These are phyloP conservation scores for Drosophila nr. medialis DNA, from an alignment of 2,888 invertebrate species.

Conservation along the genomic window DNA sequence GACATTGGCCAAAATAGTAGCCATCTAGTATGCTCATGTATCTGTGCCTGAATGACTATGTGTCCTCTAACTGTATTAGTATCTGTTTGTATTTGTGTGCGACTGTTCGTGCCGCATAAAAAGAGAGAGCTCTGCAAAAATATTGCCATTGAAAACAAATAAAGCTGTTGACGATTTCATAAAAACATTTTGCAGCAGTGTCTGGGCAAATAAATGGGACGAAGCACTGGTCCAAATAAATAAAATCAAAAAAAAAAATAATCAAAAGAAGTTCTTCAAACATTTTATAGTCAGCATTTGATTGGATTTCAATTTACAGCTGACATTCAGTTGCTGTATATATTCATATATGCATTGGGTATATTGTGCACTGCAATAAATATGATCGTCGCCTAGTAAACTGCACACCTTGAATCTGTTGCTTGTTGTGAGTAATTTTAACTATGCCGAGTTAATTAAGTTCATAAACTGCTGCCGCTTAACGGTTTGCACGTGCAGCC, in stretches of 20 bases:
- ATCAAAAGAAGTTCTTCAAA: slow-evolving; percentile 46
- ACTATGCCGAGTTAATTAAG: slow-evolving; percentile 58
- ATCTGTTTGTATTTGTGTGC: slow-evolving; percentile 25
- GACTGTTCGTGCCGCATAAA: slow-evolving; percentile 15
- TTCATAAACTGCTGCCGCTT: slow-evolving; percentile 19
- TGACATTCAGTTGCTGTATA: slow-evolving; percentile 12
- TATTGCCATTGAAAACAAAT: slow-evolving; percentile 80
- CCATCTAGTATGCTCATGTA: slow-evolving; percentile 59
- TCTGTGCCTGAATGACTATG: slow-evolving; percentile 16
- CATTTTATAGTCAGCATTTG: slow-evolving; percentile 69
- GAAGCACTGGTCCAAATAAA: background rate
- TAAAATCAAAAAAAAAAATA: background rate
- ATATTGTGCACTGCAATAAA: slow-evolving; percentile 33
- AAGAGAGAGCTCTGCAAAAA: slow-evolving; percentile 55
- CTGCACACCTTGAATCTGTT: slow-evolving; percentile 16
- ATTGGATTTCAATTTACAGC: slow-evolving; percentile 71
- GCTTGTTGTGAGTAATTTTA: slow-evolving; percentile 45
- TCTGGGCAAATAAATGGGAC: slow-evolving; percentile 6
- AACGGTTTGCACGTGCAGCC: background rate
- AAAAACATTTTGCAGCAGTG: slow-evolving; percentile 53
- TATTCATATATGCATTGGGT: background rate
- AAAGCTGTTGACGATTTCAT: slow-evolving; percentile 79
- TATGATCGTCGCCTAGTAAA: slow-evolving; percentile 41
- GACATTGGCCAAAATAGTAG: slow-evolving; percentile 39
- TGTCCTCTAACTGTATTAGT: slow-evolving; percentile 10